Evolutionary conservation across 2,888 invertebrate species (phyloP), one percentile per base, ranked within the genome.

Genomic region (Xylota sylvarum): DNA sequence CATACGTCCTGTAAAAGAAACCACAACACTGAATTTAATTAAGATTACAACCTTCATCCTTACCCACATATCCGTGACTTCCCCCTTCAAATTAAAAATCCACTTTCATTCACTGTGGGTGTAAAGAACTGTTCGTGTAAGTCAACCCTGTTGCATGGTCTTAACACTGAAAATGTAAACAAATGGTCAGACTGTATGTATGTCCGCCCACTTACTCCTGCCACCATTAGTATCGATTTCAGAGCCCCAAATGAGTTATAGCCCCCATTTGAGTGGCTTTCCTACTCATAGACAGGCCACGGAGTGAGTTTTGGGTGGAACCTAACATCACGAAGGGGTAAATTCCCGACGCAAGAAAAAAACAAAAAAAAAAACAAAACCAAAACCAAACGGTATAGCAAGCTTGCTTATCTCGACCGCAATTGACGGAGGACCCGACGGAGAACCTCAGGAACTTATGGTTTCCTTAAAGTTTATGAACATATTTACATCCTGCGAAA

Each of bases 391-490:
- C 27, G 35, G 35, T 17, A 46, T 30, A 55, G 23, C 62, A 55
- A 80, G 67, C 43, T 37, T 43, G 40, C 56, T 76, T 76, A 76
- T 56, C 32, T 23, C 50, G 14, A 74, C 69, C 40, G 56, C 69
- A 65, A 64, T 35, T 50, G 19, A 43, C 40, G 58, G 14, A 60
- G 74, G 32, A 43, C 50, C 56, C 62, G 2, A 35, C 67, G 37
- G 32, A 27, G 37, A 40, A 27, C 73, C 48, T 27, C 32, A 32
- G 30, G 27, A 64, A 76, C 64, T 69, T 82, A 76, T 56, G 76
- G 70, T 62, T 79, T 79, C 56, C 74, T 74, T 50, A 35, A 62
- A 79, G 52, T 40, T 60, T 55, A 17, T 19, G 7, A 52, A 58
- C 67, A 62, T 43, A 43, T 67, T 58, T 32, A 58, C 52, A 55